Conservation (phyloP, 2,888 invertebrate genomes). For the Apeira syringaria region DNA sequence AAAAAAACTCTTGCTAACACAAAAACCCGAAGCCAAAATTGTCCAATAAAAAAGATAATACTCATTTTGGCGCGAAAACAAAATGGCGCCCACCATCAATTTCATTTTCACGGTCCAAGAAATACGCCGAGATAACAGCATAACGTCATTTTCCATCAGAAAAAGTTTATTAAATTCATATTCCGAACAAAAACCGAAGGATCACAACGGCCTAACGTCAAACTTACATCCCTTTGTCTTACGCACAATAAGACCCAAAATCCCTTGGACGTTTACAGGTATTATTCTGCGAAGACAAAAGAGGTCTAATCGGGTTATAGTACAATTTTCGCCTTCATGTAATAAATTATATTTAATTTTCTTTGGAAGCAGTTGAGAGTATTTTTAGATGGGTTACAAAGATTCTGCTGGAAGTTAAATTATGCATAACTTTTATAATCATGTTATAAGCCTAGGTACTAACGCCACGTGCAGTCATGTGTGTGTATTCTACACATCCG, state of each 20-base stretch:
- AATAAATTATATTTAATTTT: conserved; percentile 6
- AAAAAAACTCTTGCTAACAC: no score
- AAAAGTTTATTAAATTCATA: conserved; percentile 5
- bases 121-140: not conserved
- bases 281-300: conserved; percentile 10
- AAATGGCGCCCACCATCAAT: not conserved
- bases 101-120: not conserved
- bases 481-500: no score
- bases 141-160: conserved; percentile 1
- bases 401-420: no score
- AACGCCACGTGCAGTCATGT: no score
- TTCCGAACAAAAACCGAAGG: not conserved
- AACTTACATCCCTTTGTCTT: not conserved
- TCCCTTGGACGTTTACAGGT: conserved; percentile 6
- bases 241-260: not conserved
- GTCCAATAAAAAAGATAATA: not conserved
- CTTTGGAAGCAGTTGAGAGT: not conserved
- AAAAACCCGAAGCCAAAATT: no score
- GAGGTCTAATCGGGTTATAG: conserved; percentile 9
- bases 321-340: conserved; percentile 12
- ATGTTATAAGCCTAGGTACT: no score
- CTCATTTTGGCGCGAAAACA: not conserved
- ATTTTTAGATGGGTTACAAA: not conserved
- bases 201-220: not conserved
- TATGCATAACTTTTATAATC: no score